These are phyloP conservation scores for Biston betularia DNA, from an alignment of 2,888 invertebrate species.

Conservation along the genomic window DNA sequence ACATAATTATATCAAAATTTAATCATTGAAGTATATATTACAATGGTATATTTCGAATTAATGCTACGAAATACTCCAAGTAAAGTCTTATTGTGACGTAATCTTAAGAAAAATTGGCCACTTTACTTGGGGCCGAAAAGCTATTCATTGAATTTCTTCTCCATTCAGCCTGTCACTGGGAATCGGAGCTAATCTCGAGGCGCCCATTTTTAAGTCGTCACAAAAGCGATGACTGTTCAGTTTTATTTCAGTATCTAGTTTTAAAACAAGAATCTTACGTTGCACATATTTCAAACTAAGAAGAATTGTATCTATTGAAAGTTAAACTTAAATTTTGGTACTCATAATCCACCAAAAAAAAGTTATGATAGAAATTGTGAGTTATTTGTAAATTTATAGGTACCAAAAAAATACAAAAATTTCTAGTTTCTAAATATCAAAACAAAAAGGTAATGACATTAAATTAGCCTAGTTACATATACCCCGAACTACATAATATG, in stretches of 20 bases:
- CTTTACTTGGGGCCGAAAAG: slow-evolving; percentile 57
- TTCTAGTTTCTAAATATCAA: no score
- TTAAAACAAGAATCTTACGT: background rate
- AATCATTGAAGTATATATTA: no score
- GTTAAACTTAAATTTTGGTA: background rate
- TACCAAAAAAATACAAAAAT: background rate
- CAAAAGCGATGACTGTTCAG: slow-evolving; percentile 32
- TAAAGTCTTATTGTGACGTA: slow-evolving; percentile 60
- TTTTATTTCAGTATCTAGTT: background rate
- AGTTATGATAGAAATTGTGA: background rate
- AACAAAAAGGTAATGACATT: no score
- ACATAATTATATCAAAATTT: no score
- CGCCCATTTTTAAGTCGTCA: slow-evolving; percentile 59
- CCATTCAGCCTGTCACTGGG: slow-evolving; percentile 63
- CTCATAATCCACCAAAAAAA: no score
- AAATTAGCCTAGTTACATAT: no score
- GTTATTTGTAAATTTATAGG: background rate
- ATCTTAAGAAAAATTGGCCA: slow-evolving; percentile 67
- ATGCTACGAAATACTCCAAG: slow-evolving; percentile 44
- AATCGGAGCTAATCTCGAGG: slow-evolving; percentile 60
- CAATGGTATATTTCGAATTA: slow-evolving; percentile 15
- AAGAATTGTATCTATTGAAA: background rate
- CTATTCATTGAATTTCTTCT: slow-evolving; percentile 66
- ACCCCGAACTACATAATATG: no score
- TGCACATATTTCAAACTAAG: background rate